Percentiles rank a stretch among this genome's conserved stretches.
These are phyloP conservation scores for Lasioglossum morio DNA, from an alignment of 2,888 invertebrate species.

Conservation along the genomic window DNA sequence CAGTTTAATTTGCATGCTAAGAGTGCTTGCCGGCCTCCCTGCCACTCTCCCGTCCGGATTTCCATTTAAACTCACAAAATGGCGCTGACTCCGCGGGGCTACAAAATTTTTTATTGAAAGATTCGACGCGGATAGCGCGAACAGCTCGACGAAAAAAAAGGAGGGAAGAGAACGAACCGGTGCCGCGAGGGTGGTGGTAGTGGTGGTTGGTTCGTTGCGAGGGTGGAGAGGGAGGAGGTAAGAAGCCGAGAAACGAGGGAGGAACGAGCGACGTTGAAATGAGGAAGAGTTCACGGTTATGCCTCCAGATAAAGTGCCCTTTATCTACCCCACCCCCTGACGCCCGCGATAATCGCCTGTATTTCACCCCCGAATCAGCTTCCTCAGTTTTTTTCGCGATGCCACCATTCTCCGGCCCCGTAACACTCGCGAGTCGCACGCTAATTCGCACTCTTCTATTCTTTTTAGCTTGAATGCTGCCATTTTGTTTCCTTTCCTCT, in stretches of 20 bases:
- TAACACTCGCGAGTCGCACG: constrained; percentile 57
- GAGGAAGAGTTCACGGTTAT: constrained; percentile 70
- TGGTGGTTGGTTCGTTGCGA: constrained; percentile 1
- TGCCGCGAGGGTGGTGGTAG: not conserved
- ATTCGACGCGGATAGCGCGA: constrained; percentile 82
- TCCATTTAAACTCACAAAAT: constrained; percentile 85
- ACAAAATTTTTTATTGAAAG: constrained; percentile 85
- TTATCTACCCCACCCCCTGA: constrained; percentile 74
- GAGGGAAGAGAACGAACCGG: constrained; percentile 7
- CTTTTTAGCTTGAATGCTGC: not conserved
- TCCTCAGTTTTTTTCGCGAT: constrained; percentile 51
- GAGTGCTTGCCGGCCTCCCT: constrained; percentile 78
- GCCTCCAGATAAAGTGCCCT: constrained; percentile 80
- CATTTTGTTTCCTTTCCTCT: not conserved
- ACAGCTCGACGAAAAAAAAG: constrained; percentile 52
- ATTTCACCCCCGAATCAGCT: constrained; percentile 68
- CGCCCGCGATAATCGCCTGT: constrained; percentile 61
- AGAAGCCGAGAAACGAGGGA: constrained; percentile 42
- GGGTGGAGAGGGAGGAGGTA: constrained; percentile 17
- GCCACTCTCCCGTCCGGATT: constrained; percentile 78
- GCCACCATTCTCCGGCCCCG: constrained; percentile 27
- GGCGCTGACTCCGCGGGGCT: constrained; percentile 83
- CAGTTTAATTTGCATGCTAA: constrained; percentile 85
- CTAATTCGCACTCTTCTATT: constrained; percentile 59
- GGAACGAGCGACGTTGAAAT: constrained; percentile 43